Percentiles rank a stretch among this genome's conserved stretches.
phyloP scores from a whole-genome alignment of 2,797 vertebrate genomes.

The Petrocephalus schoutedeni region DNA sequence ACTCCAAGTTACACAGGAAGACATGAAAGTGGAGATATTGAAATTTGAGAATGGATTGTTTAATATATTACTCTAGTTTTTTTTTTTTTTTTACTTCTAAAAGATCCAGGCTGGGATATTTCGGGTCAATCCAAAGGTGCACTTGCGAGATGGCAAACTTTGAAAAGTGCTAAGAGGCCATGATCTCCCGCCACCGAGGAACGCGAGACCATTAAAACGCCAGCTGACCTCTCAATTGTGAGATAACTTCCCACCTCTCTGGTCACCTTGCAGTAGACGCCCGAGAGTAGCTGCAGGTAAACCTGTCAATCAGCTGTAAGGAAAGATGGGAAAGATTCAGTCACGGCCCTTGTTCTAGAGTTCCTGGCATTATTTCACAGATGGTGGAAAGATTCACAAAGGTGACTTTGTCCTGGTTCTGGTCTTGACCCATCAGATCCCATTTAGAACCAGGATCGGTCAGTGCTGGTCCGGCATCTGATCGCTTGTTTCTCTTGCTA shows the following conservation, averaged over 20 bases:
- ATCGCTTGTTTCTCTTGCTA: not conserved
- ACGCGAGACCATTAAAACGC: not conserved
- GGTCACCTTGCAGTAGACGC: not conserved
- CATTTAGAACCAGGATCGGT: not conserved
- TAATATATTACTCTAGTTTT: not conserved
- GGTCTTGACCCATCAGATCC: not conserved
- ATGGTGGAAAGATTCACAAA: not conserved
- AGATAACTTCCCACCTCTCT: not conserved
- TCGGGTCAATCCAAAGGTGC: not conserved
- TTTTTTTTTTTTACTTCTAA: not conserved
- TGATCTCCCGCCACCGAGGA: not conserved
- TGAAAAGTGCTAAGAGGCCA: not conserved
- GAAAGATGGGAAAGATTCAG: not conserved
- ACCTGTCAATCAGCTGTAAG: constrained; percentile 11
- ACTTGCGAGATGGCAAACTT: not conserved
- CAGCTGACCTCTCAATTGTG: not conserved
- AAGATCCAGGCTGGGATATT: not conserved
- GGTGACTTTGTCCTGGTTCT: not conserved
- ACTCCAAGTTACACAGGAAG: not conserved
- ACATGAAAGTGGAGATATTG: not conserved
- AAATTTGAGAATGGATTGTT: not conserved
- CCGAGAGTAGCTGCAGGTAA: not conserved
- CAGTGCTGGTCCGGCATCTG: not conserved
- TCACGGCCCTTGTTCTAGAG: not conserved
- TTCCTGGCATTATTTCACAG: not conserved